Evolutionary conservation across 2,113 vertebrate genomes (phyloP).

Genomic region (Brachyistius frenatus): DNA sequence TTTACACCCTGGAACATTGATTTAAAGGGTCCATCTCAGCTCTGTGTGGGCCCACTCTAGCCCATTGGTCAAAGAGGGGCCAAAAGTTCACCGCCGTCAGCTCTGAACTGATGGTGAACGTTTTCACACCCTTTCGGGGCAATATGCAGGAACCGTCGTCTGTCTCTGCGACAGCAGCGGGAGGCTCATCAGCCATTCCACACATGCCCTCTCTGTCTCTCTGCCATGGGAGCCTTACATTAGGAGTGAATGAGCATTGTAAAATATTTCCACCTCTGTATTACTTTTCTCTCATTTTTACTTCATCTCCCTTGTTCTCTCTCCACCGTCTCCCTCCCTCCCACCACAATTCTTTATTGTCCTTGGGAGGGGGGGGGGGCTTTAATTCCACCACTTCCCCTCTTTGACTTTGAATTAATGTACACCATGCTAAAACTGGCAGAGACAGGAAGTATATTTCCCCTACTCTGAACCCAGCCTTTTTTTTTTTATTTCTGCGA

Average conservation of each 20-base stretch:
- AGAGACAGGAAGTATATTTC: constrained; percentile 58
- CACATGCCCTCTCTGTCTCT: constrained; percentile 63
- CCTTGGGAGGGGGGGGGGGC: constrained; percentile 24
- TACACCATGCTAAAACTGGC: constrained; percentile 45
- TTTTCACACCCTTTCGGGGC: constrained; percentile 49
- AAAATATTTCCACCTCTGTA: constrained; percentile 84
- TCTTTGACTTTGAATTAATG: constrained; percentile 74
- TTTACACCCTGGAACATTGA: constrained; percentile 26
- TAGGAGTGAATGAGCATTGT: constrained; percentile 84
- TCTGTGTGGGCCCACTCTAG: background rate
- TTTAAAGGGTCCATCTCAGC: constrained; percentile 44
- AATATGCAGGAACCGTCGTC: constrained; percentile 36
- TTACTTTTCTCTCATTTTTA: constrained; percentile 72
- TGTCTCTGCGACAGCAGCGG: constrained; percentile 10
- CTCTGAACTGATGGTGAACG: constrained; percentile 41
- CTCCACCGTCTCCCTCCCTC: constrained; percentile 27
- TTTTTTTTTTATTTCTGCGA: constrained; percentile 35
- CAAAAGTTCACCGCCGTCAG: constrained; percentile 68
- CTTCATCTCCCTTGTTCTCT: constrained; percentile 46
- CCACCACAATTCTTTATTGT: constrained; percentile 61
- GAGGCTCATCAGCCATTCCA: constrained; percentile 80
- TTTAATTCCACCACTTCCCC: constrained; percentile 59
- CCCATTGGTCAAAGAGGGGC: constrained; percentile 57
- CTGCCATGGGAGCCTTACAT: constrained; percentile 81
- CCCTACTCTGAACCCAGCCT: constrained; percentile 29